Conservation (phyloP, 2,797 vertebrate genomes). For the Oreochromis mossambicus region DNA sequence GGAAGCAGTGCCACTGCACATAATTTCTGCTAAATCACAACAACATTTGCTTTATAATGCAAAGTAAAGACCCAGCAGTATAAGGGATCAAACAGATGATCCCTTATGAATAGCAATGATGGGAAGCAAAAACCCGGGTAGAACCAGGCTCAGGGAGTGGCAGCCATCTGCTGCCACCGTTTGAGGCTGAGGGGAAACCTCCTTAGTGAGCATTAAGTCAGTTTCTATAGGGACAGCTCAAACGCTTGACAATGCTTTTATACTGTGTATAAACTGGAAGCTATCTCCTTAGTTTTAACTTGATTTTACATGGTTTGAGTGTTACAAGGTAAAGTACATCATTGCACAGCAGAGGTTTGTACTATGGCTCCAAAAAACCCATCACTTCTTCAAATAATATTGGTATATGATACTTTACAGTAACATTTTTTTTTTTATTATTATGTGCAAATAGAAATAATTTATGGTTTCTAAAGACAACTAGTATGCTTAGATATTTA, state of each 20-base stretch:
- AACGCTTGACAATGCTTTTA: not conserved
- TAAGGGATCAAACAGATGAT: not conserved
- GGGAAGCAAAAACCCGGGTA: accelerated
- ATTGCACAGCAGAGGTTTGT: not conserved
- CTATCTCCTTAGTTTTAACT: not conserved
- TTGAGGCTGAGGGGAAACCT: not conserved
- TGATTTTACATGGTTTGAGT: not conserved
- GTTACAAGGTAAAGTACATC: not conserved
- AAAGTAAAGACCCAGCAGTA: not conserved
- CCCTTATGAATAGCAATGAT: not conserved
- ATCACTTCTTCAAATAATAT: not conserved
- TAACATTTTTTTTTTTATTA: not conserved
- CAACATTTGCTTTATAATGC: not conserved
- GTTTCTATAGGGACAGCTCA: not conserved
- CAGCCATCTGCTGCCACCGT: not conserved
- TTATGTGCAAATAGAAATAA: not conserved
- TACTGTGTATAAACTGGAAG: not conserved
- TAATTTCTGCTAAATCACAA: not conserved
- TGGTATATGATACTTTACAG: not conserved
- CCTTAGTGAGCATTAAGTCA: not conserved
- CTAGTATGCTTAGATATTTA: not conserved
- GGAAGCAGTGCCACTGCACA: no score
- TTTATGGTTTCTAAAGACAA: accelerated
- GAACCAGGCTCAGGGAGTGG: not conserved
- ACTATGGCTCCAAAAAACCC: accelerated